Base-by-base conservation (phyloP, 2,888 invertebrate genomes). In the Acanthopleura granulata region DNA sequence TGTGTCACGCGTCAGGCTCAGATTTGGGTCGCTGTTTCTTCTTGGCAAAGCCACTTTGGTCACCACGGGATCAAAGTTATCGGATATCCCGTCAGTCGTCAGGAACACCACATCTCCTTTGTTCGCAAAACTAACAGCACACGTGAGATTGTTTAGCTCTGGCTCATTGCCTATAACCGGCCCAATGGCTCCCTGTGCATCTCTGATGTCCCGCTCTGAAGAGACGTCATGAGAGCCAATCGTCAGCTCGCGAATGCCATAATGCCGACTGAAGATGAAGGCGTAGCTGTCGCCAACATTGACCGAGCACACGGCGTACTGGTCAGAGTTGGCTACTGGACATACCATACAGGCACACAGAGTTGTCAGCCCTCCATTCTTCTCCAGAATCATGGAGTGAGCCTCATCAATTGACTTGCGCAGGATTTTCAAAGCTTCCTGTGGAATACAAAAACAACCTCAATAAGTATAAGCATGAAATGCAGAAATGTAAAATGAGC, bases 51-150 rank as follows among this genome's bases (percentile, higher is more conserved):
- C 95, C 87, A 96, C 95, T 91, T 95, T 95, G 49, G 96, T 96
- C 75, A 97, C 96, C 49, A 96, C 96, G 0, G 96, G 96, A 91
- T 97, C 96, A 85, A 96, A 95, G 90, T 97, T 97, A 88, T 97
- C 96, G 11, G 95, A 95, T 50, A 97, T 93, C 12, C 96, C 96
- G 87, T 97, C 96, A n/a, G 95, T 95, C 0, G 96, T 96, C 22
- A 97, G 92, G 89, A 96, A 95, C 40, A 97, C 94, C 78, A 97
- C 94, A 87, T 97, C 96, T 15, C 95, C 95, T 71, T 92, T 91
- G 82, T 95, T 94, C 14, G 95, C 93, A 77, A 94, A 93, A 0
- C 95, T 96, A 92, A 96, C 93, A 0, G 95, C 94, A 80, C 96
- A 93, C 0, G 96, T 97, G 72, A 97, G 92, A 90, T 97, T 97